Percentiles rank a stretch among this genome's conserved stretches.
phyloP scores from a whole-genome alignment of 2,888 invertebrate species.

The Lamellibrachia columna region DNA sequence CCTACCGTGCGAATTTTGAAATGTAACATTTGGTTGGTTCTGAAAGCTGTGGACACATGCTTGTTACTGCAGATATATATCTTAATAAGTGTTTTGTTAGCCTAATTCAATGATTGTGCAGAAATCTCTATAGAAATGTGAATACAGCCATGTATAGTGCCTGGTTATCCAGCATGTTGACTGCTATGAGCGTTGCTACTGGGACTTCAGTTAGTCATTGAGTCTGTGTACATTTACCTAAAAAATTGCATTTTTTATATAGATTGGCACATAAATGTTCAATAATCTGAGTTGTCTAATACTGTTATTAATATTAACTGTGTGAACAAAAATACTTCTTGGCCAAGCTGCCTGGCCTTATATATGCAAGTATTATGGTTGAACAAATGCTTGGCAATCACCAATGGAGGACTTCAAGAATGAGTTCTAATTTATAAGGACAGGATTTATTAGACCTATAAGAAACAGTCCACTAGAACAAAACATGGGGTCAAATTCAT shows the following conservation, averaged over 20 bases:
- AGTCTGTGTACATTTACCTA: not conserved
- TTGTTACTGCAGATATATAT: not conserved
- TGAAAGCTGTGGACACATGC: not conserved
- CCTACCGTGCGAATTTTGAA: no score
- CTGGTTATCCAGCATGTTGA: not conserved
- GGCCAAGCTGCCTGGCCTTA: not conserved
- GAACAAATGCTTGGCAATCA: not conserved
- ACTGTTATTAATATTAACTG: not conserved
- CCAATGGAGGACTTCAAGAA: not conserved
- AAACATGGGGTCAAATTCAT: not conserved
- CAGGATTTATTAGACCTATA: not conserved
- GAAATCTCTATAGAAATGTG: not conserved
- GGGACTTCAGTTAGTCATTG: not conserved
- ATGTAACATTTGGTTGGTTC: no score
- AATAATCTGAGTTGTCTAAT: not conserved
- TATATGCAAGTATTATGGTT: not conserved
- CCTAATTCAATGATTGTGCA: not conserved
- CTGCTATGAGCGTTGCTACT: not conserved
- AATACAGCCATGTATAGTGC: not conserved
- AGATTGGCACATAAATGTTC: not conserved
- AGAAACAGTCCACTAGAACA: not conserved
- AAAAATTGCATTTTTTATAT: no score
- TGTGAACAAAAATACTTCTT: not conserved
- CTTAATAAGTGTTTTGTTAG: not conserved
- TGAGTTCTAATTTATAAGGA: not conserved